Conservation (phyloP, 2,797 vertebrate genomes). For the Leuciscus waleckii region DNA sequence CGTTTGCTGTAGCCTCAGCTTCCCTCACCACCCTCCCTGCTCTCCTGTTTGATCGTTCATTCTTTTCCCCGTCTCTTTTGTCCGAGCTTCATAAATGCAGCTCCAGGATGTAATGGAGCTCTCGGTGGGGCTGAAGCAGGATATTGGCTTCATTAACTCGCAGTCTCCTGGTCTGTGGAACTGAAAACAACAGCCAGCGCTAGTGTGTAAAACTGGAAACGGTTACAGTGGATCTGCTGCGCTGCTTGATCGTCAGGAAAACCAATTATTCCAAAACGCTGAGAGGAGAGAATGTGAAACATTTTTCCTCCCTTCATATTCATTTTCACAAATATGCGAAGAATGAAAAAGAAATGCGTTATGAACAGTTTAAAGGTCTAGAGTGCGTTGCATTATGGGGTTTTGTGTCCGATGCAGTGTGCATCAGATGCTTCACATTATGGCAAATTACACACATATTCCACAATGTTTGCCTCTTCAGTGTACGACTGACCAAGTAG, state of each 20-base stretch:
- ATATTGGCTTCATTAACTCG: conserved; percentile 19
- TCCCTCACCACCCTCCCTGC: conserved; percentile 1
- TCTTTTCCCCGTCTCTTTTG: conserved; percentile 23
- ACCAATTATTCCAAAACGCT: conserved; percentile 4
- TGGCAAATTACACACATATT: neutral
- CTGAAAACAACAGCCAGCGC: conserved; percentile 18
- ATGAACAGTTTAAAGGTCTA: neutral
- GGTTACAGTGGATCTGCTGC: neutral
- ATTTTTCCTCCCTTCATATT: neutral
- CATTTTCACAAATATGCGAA: neutral
- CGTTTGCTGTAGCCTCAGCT: neutral
- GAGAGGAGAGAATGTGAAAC: neutral
- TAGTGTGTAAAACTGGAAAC: conserved; percentile 7
- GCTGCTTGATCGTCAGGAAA: conserved; percentile 11
- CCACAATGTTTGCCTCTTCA: neutral
- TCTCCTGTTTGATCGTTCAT: conserved; percentile 23
- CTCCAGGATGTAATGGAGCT: conserved; percentile 23
- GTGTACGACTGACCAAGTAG: neutral
- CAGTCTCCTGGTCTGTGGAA: conserved; percentile 7
- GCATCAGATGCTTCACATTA: neutral
- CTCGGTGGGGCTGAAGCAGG: conserved; percentile 29
- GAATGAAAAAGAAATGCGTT: neutral
- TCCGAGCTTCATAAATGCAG: conserved; percentile 1
- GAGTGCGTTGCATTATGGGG: neutral
- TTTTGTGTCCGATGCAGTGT: neutral